These are phyloP conservation scores for Ceraclea dissimilis DNA, from an alignment of 2,888 invertebrate species.

Conservation along the genomic window DNA sequence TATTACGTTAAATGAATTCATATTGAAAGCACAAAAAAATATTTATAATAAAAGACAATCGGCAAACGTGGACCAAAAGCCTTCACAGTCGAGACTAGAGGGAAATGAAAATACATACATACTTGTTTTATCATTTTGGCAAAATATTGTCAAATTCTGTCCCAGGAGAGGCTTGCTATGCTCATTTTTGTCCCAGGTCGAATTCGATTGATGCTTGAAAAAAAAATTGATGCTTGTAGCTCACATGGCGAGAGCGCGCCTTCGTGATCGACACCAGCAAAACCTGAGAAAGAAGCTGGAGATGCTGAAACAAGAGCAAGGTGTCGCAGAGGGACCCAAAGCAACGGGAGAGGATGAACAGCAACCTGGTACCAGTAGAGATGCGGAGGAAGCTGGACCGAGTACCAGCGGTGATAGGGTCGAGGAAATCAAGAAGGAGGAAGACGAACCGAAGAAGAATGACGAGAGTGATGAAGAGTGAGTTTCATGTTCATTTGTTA, in stretches of 20 bases:
- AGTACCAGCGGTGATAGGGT: slow-evolving; percentile 22
- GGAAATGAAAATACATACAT: too few species aligned
- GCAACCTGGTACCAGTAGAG: not conserved
- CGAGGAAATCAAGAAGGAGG: slow-evolving; percentile 20
- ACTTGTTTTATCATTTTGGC: too few species aligned
- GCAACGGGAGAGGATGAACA: slow-evolving; percentile 28
- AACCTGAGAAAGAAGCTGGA: slow-evolving; percentile 82
- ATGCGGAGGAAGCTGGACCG: slow-evolving; percentile 11
- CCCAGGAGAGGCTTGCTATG: too few species aligned
- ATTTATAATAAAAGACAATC: too few species aligned
- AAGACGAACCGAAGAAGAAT: not conserved
- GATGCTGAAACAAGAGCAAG: slow-evolving; percentile 81
- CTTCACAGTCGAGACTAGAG: too few species aligned
- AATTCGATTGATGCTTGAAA: too few species aligned
- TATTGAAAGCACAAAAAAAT: too few species aligned
- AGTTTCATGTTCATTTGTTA: slow-evolving; percentile 14
- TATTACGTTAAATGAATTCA: too few species aligned
- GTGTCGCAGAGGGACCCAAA: slow-evolving; percentile 35
- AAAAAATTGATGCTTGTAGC: too few species aligned
- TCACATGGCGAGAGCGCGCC: slow-evolving; percentile 86
- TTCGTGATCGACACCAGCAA: slow-evolving; percentile 87
- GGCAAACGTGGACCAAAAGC: not conserved
- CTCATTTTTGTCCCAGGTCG: too few species aligned
- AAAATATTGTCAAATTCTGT: too few species aligned
- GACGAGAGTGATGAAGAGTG: slow-evolving; percentile 35